Conservation (phyloP, 2,113 vertebrate species). For the Atractosteus spatula region DNA sequence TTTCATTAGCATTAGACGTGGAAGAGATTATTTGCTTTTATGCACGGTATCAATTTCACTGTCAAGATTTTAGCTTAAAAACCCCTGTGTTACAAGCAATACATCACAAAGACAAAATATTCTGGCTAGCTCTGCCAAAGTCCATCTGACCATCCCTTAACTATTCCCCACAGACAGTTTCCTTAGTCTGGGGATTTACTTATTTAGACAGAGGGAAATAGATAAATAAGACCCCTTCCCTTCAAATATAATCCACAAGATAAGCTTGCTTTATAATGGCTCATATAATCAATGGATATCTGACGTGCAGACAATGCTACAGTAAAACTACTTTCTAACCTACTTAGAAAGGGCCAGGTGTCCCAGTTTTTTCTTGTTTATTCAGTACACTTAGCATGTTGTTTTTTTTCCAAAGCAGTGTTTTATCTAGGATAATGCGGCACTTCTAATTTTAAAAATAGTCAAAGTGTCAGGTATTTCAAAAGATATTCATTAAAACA, state of each 20-base stretch:
- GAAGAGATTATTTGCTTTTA: too few relatives aligned
- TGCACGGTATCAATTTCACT: neutral
- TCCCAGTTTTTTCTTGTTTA: conserved; percentile 9
- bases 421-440: conserved; percentile 65
- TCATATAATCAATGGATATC: neutral
- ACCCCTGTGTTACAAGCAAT: neutral
- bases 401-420: conserved; percentile 15
- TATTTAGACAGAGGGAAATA: neutral
- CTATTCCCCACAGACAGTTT: neutral
- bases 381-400: neutral
- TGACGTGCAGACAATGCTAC: neutral
- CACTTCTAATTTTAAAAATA: conserved; percentile 59
- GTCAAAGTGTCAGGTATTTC: conserved; percentile 52
- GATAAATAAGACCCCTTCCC: neutral
- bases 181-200: neutral
- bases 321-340: neutral
- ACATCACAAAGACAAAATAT: neutral
- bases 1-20: too few relatives aligned
- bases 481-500: neutral
- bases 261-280: too few relatives aligned
- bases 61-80: neutral
- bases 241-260: too few relatives aligned
- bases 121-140: neutral
- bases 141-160: neutral
- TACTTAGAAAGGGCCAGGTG: neutral